Base-by-base conservation (phyloP, 1,140 invertebrate species). In the Cyphomyrmex costatus region DNA sequence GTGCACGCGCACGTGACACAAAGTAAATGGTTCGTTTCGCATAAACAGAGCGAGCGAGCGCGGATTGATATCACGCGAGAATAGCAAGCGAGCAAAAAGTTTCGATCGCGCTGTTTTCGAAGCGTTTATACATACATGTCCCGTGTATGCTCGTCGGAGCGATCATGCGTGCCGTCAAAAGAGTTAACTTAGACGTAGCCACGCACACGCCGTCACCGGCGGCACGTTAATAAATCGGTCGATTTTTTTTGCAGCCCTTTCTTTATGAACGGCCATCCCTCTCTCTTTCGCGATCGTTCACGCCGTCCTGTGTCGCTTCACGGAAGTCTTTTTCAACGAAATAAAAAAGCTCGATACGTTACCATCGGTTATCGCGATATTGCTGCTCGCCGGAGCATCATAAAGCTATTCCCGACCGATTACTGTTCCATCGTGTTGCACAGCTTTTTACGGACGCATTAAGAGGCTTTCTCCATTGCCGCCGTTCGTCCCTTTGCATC, bases 331-430 rank as follows among this genome's bases (percentile, higher is more conserved):
- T 83, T 83, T 83, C 68, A 83, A 12, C 53, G 30, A 73, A 71
- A 76, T 80, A 89, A 71, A 86, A 89, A 82, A 77, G 30, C 71
- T 76, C 76, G 68, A 88, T 80, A 79, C 36, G 77, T 74, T 60
- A 33, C 68, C 68, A 61, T 27, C 27, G 56, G 66, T 89, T 89
- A 89, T 16, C 51, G 60, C 60, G 74, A 56, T 80, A 73, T 87
- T 80, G 60, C 42, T 71, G 60, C 68, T 73, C 65, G 66, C 19
- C 53, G 51, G 27, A 87, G 85, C 66, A 53, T 85, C 56, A 42
- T 51, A 77, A 89, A 76, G 42, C 73, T 58, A 60, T 90, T 87
- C 85, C 68, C 51, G 33, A 53, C 78, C 85, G 73, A 89, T 90
- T 89, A 87, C 88, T 85, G 77, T 66, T 60, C 56, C 65, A 46